Conservation (phyloP, 1,140 invertebrate genomes). For the Delia radicum region DNA sequence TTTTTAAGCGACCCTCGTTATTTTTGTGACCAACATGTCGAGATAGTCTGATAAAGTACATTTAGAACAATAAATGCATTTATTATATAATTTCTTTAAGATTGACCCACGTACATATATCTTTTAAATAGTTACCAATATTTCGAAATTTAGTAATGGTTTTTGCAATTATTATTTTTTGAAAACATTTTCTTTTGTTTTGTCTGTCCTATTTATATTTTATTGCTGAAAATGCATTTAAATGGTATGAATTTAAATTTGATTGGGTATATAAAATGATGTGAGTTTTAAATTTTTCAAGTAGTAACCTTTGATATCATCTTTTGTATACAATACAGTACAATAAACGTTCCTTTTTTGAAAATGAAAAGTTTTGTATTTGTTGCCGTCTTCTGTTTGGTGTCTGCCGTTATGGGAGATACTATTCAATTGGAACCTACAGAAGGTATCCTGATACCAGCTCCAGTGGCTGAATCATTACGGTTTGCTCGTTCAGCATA, state of each 20-base stretch:
- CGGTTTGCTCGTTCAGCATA: conserved; percentile 44
- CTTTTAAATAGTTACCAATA: not conserved
- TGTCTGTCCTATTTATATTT: not conserved
- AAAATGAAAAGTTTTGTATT: not conserved
- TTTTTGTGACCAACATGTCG: too few relatives aligned
- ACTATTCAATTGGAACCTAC: conserved; percentile 48
- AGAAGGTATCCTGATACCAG: conserved; percentile 46
- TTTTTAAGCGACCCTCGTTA: too few relatives aligned
- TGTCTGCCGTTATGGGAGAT: conserved; percentile 21
- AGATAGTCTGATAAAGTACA: too few relatives aligned
- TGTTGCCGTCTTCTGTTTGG: not conserved
- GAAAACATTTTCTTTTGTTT: not conserved
- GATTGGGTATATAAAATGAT: not conserved
- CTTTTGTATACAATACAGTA: not conserved
- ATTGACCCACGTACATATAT: too few relatives aligned
- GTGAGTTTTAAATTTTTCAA: not conserved
- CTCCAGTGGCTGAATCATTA: conserved; percentile 43
- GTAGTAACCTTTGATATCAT: not conserved
- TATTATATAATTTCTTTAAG: too few relatives aligned
- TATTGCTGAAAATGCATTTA: not conserved
- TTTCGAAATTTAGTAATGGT: not conserved
- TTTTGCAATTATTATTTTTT: not conserved
- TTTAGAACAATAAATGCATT: too few relatives aligned
- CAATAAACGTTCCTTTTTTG: not conserved
- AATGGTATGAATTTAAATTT: not conserved